A percentile compares a stretch with the other conserved stretches of the same genome.
These are phyloP conservation scores for Chloroceryle aenea DNA, from an alignment of 2,113 vertebrate genomes.

Conservation along the genomic window DNA sequence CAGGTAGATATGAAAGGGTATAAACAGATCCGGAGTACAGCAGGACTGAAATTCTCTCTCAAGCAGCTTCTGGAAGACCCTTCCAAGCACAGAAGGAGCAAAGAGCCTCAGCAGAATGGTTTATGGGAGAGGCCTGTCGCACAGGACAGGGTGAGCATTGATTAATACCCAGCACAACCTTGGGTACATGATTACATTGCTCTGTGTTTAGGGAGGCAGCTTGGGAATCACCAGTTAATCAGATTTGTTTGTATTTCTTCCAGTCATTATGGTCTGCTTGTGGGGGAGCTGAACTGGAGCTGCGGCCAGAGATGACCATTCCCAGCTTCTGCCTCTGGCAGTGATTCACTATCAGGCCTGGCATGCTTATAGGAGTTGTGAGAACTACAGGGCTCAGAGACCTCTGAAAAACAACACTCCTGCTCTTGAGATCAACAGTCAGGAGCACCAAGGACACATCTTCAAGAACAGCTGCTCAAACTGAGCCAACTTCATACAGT, in stretches of 20 bases:
- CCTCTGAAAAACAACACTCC: background rate
- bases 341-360: accelerated
- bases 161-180: background rate
- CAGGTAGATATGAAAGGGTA: background rate
- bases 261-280: background rate
- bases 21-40: background rate
- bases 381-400: background rate
- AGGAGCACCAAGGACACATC: background rate
- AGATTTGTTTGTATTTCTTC: background rate
- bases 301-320: background rate
- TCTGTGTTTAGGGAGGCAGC: background rate
- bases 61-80: background rate
- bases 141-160: background rate
- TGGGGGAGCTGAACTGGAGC: background rate
- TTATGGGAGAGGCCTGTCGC: background rate
- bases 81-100: background rate
- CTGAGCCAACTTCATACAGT: accelerated
- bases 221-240: background rate
- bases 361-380: background rate
- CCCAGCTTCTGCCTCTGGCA: background rate
- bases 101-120: background rate
- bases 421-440: background rate
- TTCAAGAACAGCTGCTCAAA: background rate
- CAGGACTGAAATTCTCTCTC: background rate
- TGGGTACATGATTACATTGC: accelerated